Evolutionary conservation across 2,888 invertebrate species (phyloP), one percentile per base, ranked within the genome.

Genomic region (Oligia strigilis): DNA sequence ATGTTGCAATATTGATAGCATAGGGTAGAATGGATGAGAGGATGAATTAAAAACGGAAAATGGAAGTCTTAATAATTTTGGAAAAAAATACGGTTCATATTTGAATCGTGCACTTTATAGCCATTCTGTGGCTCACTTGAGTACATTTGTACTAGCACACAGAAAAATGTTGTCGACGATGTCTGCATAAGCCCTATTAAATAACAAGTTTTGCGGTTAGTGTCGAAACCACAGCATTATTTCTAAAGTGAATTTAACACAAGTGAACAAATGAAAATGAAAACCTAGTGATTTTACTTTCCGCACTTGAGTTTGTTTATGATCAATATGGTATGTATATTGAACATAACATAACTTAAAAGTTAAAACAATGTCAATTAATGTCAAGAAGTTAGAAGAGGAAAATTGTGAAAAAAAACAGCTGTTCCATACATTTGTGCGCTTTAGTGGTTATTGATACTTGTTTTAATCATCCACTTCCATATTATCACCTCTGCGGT

Each of bases 161-260:
- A 67, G 8, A 72, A 40, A 2, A 81, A 72, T 55, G 36, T 74
- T 66, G 49, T 72, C 23, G 5, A 9, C 19, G 40, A 62, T 66
- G 74, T 74, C 55, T 67, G 49, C 40, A 62, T 36, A 49, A 72
- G 52, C 49, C 71, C 71, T 83, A 65, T 75, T 72, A 86, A 79
- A 76, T 87, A 52, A 75, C 66, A 72, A 60, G 29, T 49, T 64
- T 77, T 87, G 87, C 52, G 87, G 85, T 87, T 66, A 67, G 69
- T 72, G 52, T 62, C 49, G 72, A 77, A 85, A 83, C 85, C 87
- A 62, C 84, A 87, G 66, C 13, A 84, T 62, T 74, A 67, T 83
- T 74, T 58, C 76, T 19, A 72, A 55, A 83, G 72, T 84, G 74
- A 75, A 77, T 75, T 77, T 72, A 77, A 81, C 72, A 46, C 43